Evolutionary conservation across 2,113 vertebrate genomes (phyloP).

Genomic region (Raja brachyura): DNA sequence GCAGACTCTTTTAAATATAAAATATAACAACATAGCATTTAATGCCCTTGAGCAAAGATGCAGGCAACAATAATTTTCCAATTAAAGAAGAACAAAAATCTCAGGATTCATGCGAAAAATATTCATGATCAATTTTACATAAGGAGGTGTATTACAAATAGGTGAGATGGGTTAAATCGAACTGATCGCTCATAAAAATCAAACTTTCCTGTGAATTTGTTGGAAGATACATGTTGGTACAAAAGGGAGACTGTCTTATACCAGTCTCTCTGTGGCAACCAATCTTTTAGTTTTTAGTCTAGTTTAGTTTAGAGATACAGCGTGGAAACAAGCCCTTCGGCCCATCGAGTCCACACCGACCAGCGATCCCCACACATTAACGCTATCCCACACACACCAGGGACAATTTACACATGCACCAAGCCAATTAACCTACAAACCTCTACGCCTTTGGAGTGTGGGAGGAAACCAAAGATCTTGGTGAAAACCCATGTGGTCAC

Average conservation of each 20-base stretch:
- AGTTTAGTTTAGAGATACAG: no score
- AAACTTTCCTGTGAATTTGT: neutral
- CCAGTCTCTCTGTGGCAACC: neutral
- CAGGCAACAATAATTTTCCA: neutral
- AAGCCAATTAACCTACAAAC: no score
- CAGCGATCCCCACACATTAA: no score
- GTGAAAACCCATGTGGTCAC: no score
- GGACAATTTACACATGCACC: no score
- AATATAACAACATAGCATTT: neutral
- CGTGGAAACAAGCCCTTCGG: no score
- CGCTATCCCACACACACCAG: no score
- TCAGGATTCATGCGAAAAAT: neutral
- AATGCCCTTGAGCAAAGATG: neutral
- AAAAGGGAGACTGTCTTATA: neutral
- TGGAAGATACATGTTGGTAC: neutral
- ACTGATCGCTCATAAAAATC: neutral
- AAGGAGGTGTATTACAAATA: neutral
- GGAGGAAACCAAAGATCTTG: no score
- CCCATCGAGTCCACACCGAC: no score
- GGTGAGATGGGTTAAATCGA: neutral
- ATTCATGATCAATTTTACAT: neutral
- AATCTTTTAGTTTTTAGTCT: no score
- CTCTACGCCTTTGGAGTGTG: no score
- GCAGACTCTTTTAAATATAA: neutral
- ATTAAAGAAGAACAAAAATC: neutral